Evolutionary conservation across 2,797 vertebrate genomes (phyloP).

Genomic region (Cuculus canorus): DNA sequence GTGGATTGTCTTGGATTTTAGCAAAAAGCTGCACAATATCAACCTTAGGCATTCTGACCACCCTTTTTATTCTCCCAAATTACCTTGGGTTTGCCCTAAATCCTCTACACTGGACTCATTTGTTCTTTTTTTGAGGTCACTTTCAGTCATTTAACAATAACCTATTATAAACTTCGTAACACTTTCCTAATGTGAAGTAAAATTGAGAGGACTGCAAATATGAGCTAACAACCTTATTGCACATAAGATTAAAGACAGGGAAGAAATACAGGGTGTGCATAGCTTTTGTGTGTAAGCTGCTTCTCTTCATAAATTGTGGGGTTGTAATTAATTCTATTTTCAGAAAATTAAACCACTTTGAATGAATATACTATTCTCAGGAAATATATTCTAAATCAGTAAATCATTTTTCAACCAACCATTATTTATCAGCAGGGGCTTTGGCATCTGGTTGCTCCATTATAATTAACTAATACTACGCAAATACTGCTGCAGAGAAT

Average conservation of each 20-base stretch:
- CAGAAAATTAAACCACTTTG: conserved; percentile 47
- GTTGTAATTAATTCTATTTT: conserved; percentile 52
- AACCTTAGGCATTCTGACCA: neutral
- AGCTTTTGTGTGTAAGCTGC: neutral
- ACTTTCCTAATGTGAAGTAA: neutral
- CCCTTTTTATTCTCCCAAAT: neutral
- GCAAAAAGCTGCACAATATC: neutral
- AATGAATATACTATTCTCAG: conserved; percentile 2
- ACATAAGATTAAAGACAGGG: neutral
- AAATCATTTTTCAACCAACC: conserved; percentile 30
- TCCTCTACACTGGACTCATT: neutral
- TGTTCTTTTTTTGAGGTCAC: neutral
- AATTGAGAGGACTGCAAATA: neutral
- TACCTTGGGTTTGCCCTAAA: neutral
- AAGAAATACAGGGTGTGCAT: neutral
- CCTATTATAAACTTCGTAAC: neutral
- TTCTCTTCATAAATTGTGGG: neutral
- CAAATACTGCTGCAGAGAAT: conserved; percentile 33
- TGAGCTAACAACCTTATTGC: neutral
- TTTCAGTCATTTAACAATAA: neutral
- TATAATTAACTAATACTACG: conserved; percentile 60
- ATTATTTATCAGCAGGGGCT: conserved; percentile 55
- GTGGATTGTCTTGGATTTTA: neutral
- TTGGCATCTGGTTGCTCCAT: conserved; percentile 27
- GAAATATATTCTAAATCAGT: neutral